Evolutionary conservation across 2,888 invertebrate genomes (phyloP).

Genomic region (Ligdia adustata): DNA sequence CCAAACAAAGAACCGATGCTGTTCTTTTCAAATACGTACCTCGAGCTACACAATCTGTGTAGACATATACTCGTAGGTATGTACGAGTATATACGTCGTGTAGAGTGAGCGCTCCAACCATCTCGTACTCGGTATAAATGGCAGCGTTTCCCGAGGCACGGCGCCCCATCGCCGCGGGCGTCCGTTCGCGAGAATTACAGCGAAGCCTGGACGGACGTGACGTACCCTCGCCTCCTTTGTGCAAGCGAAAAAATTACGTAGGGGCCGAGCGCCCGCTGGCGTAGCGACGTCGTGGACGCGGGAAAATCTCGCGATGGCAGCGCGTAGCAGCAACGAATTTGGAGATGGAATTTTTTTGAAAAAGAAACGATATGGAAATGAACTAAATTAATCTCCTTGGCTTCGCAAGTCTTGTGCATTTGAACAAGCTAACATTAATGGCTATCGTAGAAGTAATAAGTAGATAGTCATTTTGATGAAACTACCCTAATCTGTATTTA

Average conservation of each 20-base stretch:
- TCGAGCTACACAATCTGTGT: too few relatives aligned
- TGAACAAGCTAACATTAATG: too few relatives aligned
- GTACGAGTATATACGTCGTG: too few relatives aligned
- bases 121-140: conserved; percentile 30
- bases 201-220: conserved; percentile 18
- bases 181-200: conserved; percentile 30
- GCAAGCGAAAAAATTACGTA: conserved; percentile 16
- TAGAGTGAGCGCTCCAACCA: conserved; percentile 19
- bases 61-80: neutral
- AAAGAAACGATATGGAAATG: too few relatives aligned
- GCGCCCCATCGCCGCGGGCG: conserved; percentile 35
- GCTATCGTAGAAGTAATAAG: too few relatives aligned
- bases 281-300: conserved; percentile 10
- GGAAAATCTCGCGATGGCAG: conserved; percentile 19
- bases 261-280: conserved; percentile 1
- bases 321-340: conserved; percentile 8
- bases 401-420: too few relatives aligned
- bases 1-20: conserved; percentile 18
- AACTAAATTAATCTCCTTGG: too few relatives aligned
- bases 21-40: conserved; percentile 18
- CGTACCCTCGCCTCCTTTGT: conserved; percentile 18
- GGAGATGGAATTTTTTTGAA: conserved; percentile 5
- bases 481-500: too few relatives aligned
- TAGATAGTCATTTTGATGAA: too few relatives aligned
- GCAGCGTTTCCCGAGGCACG: conserved; percentile 24